Percentiles rank a stretch among this genome's conserved stretches.
phyloP scores from a whole-genome alignment of 2,113 vertebrate genomes.

The Scartelaos histophorus region DNA sequence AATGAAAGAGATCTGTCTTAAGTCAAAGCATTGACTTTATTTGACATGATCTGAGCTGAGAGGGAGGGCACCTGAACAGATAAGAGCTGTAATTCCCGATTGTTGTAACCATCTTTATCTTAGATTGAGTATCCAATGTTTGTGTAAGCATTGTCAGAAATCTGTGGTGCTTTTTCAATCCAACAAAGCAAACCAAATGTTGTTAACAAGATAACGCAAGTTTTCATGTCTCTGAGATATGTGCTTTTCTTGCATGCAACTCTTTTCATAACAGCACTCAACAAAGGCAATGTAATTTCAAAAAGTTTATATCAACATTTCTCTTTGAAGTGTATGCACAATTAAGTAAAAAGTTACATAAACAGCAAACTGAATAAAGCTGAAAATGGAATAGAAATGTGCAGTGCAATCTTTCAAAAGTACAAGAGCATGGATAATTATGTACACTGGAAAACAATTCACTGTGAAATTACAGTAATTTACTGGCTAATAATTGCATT shows the following conservation, averaged over 20 bases:
- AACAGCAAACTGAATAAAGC: too few relatives aligned
- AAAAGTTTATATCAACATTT: too few relatives aligned
- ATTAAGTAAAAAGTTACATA: too few relatives aligned
- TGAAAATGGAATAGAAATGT: too few relatives aligned
- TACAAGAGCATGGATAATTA: too few relatives aligned
- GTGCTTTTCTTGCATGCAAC: not conserved
- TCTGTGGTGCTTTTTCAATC: not conserved
- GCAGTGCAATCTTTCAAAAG: too few relatives aligned
- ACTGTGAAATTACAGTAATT: too few relatives aligned
- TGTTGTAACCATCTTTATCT: slow-evolving; percentile 50
- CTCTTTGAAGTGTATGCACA: too few relatives aligned
- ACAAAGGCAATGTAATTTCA: too few relatives aligned
- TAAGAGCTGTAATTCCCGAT: slow-evolving; percentile 42
- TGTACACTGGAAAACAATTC: too few relatives aligned
- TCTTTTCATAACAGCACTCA: not conserved
- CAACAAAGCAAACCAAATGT: not conserved
- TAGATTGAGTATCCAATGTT: slow-evolving; percentile 9
- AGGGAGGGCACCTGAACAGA: slow-evolving; percentile 34
- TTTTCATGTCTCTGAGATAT: not conserved
- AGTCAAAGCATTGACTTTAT: slow-evolving; percentile 67
- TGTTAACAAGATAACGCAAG: not conserved
- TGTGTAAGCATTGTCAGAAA: slow-evolving; percentile 9
- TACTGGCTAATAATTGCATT: too few relatives aligned
- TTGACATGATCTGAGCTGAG: slow-evolving; percentile 51
- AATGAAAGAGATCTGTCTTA: slow-evolving; percentile 70